Base-by-base conservation (phyloP, 2,797 vertebrate species). In the Sebastes cheni region DNA sequence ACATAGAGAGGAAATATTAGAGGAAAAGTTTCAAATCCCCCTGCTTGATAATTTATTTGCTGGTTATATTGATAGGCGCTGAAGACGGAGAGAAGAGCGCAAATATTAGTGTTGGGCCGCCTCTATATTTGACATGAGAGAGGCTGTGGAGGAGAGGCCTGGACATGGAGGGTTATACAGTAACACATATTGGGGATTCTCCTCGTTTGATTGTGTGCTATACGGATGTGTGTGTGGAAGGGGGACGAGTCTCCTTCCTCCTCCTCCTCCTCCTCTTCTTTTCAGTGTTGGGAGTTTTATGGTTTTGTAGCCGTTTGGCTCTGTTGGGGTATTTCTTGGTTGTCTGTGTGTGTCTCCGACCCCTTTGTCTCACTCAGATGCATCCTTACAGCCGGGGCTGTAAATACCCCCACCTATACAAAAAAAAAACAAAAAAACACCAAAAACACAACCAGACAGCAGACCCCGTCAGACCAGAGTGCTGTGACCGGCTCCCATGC, bases 331-430 rank as follows among this genome's bases (percentile, higher is more conserved):
- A 65, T 67, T 80, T 34, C 76, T 79, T 66, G 69, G 20, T 46
- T 68, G 76, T 67, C 58, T 74, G 70, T 52, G 25, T 52, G 25
- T 70, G 75, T 61, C 72, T 91, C 92, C 85, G 85, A 90, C 89
- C 88, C 86, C 94, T 97, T 97, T 97, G 95, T 97, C 95, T 92
- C 88, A 90, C 89, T 89, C 92, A 66, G 76, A 84, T 88, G 72
- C 86, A 94, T 92, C 92, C 92, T 94, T 89, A 94, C 92, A 88
- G 83, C 69, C 68, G 76, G 73, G 89, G 84, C 86, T 70, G 74
- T 14, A 61, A 18, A 18, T 91, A 87, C 29, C 56, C 77, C 79
- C 90, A 67, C 91, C 73, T 5, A 0, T 10, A 13, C 16, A 36
- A 2, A 52, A 65, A 92, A 90, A 58, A 32, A 30, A 36, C 4